Evolutionary conservation across 2,113 vertebrate species (phyloP).

Genomic region (Fukomys damarensis): DNA sequence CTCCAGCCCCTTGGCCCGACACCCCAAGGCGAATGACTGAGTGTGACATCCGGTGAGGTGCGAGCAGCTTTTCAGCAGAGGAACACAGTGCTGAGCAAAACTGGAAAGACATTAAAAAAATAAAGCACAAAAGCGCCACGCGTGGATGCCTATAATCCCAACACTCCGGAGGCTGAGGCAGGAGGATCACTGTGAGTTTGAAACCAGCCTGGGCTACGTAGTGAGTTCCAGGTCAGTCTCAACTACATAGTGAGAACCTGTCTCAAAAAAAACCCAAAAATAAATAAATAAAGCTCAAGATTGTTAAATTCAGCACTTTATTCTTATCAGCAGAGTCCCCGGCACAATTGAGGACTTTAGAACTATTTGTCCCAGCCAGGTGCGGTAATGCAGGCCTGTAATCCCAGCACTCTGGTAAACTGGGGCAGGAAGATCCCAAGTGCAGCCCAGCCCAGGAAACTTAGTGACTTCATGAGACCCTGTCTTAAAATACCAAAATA

Average conservation of each 20-base stretch:
- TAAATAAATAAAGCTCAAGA: neutral
- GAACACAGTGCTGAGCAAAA: neutral
- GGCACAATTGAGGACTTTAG: neutral
- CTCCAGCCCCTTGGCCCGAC: neutral
- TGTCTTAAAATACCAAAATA: neutral
- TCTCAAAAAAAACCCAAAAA: too few relatives aligned
- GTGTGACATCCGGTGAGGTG: neutral
- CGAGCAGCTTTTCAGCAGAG: neutral
- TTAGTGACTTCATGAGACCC: neutral
- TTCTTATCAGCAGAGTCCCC: neutral
- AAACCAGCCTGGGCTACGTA: too few relatives aligned
- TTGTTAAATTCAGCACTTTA: neutral
- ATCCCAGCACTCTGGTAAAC: neutral
- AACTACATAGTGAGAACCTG: too few relatives aligned
- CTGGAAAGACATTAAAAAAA: neutral
- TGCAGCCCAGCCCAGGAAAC: neutral
- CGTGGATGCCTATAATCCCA: too few relatives aligned
- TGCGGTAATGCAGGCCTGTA: neutral
- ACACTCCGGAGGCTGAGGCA: too few relatives aligned
- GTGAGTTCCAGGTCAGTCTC: too few relatives aligned
- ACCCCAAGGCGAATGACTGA: neutral
- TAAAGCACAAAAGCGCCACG: too few relatives aligned
- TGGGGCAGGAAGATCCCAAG: neutral
- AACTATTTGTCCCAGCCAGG: neutral
- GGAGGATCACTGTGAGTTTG: too few relatives aligned